Evolutionary conservation across 1,140 invertebrate genomes (phyloP).

Genomic region (Nixonia krombeini): DNA sequence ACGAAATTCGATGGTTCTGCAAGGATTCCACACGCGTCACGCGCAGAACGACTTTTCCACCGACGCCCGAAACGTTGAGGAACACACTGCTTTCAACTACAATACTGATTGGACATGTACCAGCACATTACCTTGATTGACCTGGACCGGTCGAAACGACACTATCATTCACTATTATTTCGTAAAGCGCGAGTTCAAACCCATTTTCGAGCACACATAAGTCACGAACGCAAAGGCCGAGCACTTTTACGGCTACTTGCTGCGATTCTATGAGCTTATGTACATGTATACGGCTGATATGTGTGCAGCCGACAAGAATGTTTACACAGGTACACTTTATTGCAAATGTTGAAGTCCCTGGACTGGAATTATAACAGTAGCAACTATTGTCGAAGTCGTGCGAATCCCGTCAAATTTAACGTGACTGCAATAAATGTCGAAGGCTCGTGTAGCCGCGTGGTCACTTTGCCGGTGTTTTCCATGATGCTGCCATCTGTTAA

Average conservation of each 20-base stretch:
- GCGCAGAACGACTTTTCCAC: too few relatives aligned
- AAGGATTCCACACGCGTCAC: too few relatives aligned
- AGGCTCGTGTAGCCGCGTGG: neutral
- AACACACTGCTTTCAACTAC: too few relatives aligned
- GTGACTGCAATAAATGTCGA: neutral
- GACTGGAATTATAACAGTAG: neutral
- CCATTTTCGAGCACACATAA: neutral
- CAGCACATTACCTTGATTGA: too few relatives aligned
- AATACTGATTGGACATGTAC: too few relatives aligned
- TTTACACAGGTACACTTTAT: neutral
- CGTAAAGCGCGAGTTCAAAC: neutral
- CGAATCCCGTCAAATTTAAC: neutral
- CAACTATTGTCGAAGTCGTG: neutral
- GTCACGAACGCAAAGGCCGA: neutral
- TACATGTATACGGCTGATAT: neutral
- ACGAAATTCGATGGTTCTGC: too few relatives aligned
- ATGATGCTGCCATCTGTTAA: neutral
- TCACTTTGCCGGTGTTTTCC: neutral
- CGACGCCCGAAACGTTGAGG: too few relatives aligned
- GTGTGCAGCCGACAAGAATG: neutral
- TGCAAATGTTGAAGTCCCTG: neutral
- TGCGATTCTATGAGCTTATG: too few relatives aligned
- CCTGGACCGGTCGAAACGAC: too few relatives aligned
- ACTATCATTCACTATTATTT: too few relatives aligned
- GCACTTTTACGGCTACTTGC: constrained; percentile 1